Percentiles rank a stretch among this genome's conserved stretches.
Conservation (phyloP, 2,888 invertebrate species). For the Chaetoderma sp. region DNA sequence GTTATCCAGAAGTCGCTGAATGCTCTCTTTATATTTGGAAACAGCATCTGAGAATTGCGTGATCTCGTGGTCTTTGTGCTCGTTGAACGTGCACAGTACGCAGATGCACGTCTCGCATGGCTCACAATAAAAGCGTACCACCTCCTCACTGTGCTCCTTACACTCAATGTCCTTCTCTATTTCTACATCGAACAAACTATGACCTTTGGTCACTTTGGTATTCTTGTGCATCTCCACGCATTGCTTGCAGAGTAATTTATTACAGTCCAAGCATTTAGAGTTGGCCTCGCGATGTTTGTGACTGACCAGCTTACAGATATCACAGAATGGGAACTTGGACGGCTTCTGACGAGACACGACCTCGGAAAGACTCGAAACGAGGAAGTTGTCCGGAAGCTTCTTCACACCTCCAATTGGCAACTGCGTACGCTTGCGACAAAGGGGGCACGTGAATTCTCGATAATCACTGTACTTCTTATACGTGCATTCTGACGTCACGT, state of each 20-base stretch:
- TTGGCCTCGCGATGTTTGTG: conserved; percentile 66
- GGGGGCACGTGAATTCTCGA: conserved; percentile 69
- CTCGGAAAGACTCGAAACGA: conserved; percentile 68
- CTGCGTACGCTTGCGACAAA: conserved; percentile 69
- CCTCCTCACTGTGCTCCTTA: conserved; percentile 68
- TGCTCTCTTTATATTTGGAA: conserved; percentile 66
- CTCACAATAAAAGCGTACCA: conserved; percentile 70
- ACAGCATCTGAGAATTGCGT: conserved; percentile 67
- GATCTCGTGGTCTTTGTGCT: conserved; percentile 68
- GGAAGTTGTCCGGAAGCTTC: conserved; percentile 70
- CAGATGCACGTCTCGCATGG: conserved; percentile 69
- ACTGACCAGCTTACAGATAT: conserved; percentile 68
- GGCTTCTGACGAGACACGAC: conserved; percentile 64
- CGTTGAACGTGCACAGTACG: conserved; percentile 69
- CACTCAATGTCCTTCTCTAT: conserved; percentile 70
- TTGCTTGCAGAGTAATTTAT: conserved; percentile 67
- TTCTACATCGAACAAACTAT: conserved; percentile 69
- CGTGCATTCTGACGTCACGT: conserved; percentile 67
- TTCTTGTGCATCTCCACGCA: conserved; percentile 67
- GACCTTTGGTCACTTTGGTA: conserved; percentile 68
- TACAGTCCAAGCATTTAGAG: conserved; percentile 69
- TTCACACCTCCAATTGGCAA: conserved; percentile 70
- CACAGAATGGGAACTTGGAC: conserved; percentile 68
- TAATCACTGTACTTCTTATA: conserved; percentile 71
- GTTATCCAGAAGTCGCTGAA: conserved; percentile 57